These are phyloP conservation scores for Sebastes trivittatus DNA, from an alignment of 2,797 vertebrate species.

Conservation along the genomic window DNA sequence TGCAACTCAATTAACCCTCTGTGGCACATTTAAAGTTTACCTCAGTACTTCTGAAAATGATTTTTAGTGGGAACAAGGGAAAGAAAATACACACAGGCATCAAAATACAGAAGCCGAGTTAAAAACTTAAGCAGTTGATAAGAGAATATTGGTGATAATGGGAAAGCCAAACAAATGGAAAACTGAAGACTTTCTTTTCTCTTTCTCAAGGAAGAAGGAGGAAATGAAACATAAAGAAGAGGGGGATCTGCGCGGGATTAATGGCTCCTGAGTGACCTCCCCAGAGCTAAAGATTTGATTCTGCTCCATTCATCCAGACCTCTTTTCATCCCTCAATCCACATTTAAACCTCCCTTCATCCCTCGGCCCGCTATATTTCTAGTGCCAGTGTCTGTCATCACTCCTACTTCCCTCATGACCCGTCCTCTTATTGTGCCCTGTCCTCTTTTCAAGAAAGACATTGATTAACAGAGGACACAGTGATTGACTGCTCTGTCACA, in stretches of 20 bases:
- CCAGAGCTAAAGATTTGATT: constrained; percentile 49
- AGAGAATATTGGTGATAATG: background rate
- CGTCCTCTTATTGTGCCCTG: constrained; percentile 8
- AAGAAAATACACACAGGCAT: constrained; percentile 10
- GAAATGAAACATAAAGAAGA: constrained; percentile 66
- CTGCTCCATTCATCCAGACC: constrained; percentile 33
- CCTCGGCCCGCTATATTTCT: background rate
- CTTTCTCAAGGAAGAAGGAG: constrained; percentile 30
- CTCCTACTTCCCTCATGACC: constrained; percentile 27
- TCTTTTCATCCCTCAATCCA: constrained; percentile 53
- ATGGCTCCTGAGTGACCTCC: constrained; percentile 52
- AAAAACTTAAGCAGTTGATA: background rate
- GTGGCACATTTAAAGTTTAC: constrained; percentile 37
- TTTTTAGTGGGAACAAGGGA: constrained; percentile 3
- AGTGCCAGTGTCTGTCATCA: constrained; percentile 32
- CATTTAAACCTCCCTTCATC: constrained; percentile 50
- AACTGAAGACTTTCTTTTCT: background rate
- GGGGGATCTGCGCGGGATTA: constrained; percentile 54
- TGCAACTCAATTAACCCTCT: constrained; percentile 42
- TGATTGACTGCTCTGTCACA: constrained; percentile 23
- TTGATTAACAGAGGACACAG: constrained; percentile 38
- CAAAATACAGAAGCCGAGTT: constrained; percentile 5
- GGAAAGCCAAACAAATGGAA: constrained; percentile 6
- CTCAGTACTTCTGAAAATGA: constrained; percentile 17
- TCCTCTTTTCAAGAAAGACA: constrained; percentile 28